A percentile compares a stretch with the other conserved stretches of the same genome.
Evolutionary conservation across 2,888 invertebrate genomes (phyloP).

Genomic region (Drosophila planitibia): DNA sequence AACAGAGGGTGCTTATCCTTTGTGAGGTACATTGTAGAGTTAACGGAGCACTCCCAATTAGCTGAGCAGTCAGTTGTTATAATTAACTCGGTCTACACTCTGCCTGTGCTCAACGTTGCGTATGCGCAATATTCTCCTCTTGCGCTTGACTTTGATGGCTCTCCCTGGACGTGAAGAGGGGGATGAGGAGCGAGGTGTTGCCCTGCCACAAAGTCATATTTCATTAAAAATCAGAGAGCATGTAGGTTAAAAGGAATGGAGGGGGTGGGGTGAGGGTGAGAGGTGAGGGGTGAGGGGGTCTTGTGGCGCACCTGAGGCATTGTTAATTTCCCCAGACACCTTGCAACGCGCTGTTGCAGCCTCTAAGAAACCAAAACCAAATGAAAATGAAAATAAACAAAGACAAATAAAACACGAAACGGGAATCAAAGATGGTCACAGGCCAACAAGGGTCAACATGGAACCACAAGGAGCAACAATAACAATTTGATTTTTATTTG

Average conservation of each 20-base stretch:
- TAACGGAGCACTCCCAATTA: conserved; percentile 54
- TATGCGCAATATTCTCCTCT: conserved; percentile 63
- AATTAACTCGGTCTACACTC: conserved; percentile 60
- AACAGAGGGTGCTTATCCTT: conserved; percentile 15
- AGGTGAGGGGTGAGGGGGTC: not conserved
- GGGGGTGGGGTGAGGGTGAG: no score
- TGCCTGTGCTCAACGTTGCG: conserved; percentile 65
- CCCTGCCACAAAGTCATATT: conserved; percentile 57
- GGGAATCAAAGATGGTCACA: conserved; percentile 26
- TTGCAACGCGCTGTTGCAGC: conserved; percentile 44
- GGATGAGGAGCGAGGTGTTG: not conserved
- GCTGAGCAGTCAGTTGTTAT: conserved; percentile 62
- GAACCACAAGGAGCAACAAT: conserved; percentile 26
- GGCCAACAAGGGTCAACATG: conserved; percentile 38
- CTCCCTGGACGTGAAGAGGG: not conserved
- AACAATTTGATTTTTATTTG: conserved; percentile 76
- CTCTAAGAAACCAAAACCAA: conserved; percentile 22
- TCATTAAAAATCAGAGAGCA: conserved; percentile 62
- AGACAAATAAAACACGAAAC: conserved; percentile 37
- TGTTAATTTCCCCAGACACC: conserved; percentile 76
- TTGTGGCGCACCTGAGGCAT: conserved; percentile 63
- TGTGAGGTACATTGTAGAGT: not conserved
- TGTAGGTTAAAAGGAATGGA: not conserved
- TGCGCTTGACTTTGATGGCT: conserved; percentile 53
- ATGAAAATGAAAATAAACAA: conserved; percentile 43